Conservation (phyloP, 2,113 vertebrate genomes). For the Thomomys bottae region DNA sequence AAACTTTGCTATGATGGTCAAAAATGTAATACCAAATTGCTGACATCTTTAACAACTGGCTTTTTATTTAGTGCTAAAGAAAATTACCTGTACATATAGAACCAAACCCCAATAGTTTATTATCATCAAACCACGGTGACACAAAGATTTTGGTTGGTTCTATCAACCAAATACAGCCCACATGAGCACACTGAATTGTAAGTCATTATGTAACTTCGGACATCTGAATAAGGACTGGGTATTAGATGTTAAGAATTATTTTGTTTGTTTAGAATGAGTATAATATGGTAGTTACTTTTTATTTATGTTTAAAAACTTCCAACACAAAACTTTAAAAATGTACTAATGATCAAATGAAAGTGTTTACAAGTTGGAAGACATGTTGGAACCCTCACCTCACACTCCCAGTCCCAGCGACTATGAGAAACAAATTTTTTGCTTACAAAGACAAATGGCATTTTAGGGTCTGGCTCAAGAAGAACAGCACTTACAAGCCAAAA, state of each 20-base stretch:
- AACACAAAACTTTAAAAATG: neutral
- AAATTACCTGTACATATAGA: neutral
- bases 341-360: neutral
- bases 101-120: neutral
- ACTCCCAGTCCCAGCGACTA: neutral
- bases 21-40: neutral
- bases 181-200: neutral
- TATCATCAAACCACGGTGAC: conserved; percentile 27
- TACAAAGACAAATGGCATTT: no score
- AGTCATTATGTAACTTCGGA: neutral
- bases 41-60: neutral
- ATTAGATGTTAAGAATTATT: neutral
- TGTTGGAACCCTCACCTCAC: neutral
- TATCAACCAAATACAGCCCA: no score
- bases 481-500: no score
- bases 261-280: neutral
- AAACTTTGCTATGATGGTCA: conserved; percentile 43
- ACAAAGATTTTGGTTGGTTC: no score
- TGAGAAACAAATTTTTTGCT: neutral
- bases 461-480: no score
- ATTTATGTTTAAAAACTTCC: neutral
- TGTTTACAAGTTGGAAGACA: neutral
- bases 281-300: neutral
- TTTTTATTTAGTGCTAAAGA: neutral
- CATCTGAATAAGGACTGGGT: neutral